These are phyloP conservation scores for Polyploca ridens DNA, from an alignment of 2,888 invertebrate species.

Conservation along the genomic window DNA sequence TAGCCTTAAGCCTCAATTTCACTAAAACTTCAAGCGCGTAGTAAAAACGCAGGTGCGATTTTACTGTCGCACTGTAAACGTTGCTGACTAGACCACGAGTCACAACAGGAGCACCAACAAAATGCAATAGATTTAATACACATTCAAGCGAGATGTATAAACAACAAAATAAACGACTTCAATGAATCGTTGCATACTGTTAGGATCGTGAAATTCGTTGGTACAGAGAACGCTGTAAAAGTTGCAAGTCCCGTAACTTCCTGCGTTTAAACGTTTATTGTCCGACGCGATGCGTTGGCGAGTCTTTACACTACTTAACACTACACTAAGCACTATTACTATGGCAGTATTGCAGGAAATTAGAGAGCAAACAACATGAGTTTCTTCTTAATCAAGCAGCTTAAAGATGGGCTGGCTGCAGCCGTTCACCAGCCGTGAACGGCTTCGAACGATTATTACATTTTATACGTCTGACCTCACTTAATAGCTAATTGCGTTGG, in stretches of 20 bases:
- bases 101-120: conserved; percentile 40
- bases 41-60: conserved; percentile 34
- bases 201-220: conserved; percentile 33
- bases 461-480: conserved; percentile 20
- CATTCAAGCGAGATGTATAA: conserved; percentile 11
- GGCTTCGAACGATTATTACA: conserved; percentile 23
- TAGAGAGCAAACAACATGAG: conserved; percentile 71
- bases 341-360: conserved; percentile 78
- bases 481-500: conserved; percentile 33
- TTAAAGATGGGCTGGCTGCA: conserved; percentile 56
- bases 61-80: conserved; percentile 40
- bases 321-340: conserved; percentile 61
- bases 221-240: conserved; percentile 34
- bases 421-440: conserved; percentile 26
- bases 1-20: conserved; percentile 42
- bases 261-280: conserved; percentile 55
- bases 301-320: conserved; percentile 53
- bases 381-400: conserved; percentile 72
- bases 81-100: conserved; percentile 63
- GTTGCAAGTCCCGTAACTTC: conserved; percentile 64
- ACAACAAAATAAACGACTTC: conserved; percentile 11
- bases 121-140: conserved; percentile 23
- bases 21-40: conserved; percentile 35
- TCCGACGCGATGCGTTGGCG: conserved; percentile 46
- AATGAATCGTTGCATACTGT: conserved; percentile 29